Conservation (phyloP, 53 echinoderm and acorn worm species). For the Apostichopus leukothele region DNA sequence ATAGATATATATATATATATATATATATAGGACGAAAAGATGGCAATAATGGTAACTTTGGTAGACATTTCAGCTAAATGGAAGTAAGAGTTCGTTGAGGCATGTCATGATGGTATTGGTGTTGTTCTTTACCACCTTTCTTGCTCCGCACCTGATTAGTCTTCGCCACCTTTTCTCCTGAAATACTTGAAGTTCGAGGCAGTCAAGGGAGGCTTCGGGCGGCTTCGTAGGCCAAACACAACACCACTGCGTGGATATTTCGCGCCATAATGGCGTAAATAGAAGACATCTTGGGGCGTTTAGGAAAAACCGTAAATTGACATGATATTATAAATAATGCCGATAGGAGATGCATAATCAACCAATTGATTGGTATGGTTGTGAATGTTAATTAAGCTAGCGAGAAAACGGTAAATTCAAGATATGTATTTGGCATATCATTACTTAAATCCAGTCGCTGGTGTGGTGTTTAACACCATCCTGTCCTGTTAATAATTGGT, state of each 20-base stretch:
- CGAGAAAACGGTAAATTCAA: conserved; percentile 2
- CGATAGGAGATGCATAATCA: conserved; percentile 22
- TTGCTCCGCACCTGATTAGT: conserved; percentile 24
- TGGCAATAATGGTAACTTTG: too few relatives aligned
- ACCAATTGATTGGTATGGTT: conserved; percentile 23
- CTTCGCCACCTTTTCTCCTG: conserved; percentile 17
- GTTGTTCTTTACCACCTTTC: conserved; percentile 35
- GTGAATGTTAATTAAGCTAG: conserved; percentile 38
- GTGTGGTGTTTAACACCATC: conserved; percentile 33
- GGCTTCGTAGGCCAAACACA: conserved; percentile 46
- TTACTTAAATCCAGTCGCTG: conserved; percentile 23
- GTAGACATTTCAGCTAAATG: too few relatives aligned
- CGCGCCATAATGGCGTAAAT: conserved; percentile 25
- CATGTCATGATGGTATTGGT: background rate
- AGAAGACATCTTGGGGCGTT: background rate
- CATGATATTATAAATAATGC: conserved; percentile 1
- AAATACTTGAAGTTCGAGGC: conserved; percentile 3
- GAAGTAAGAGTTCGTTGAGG: too few relatives aligned
- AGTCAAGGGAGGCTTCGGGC: conserved; percentile 14
- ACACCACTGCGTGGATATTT: conserved; percentile 20
- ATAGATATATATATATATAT: too few relatives aligned
- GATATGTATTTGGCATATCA: conserved; percentile 30
- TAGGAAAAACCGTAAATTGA: background rate
- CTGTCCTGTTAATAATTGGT: conserved; percentile 34
- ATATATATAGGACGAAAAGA: too few relatives aligned